These are phyloP conservation scores for Prionailurus bengalensis DNA, from an alignment of 2,113 vertebrate species.

Conservation along the genomic window DNA sequence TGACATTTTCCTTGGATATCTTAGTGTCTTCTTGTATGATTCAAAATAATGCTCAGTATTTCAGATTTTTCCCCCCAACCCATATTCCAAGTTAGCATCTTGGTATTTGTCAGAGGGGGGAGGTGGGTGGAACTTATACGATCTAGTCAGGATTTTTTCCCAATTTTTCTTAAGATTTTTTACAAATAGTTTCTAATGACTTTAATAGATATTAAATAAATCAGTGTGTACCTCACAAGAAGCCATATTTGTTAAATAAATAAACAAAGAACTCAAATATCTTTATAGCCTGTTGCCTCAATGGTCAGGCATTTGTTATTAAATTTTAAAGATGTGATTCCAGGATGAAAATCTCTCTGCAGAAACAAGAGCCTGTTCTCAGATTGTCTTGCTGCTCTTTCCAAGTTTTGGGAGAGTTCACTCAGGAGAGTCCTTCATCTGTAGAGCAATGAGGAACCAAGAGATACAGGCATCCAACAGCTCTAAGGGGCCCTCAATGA, in stretches of 20 bases:
- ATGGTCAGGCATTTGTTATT: background rate
- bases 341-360: background rate
- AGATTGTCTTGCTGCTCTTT: background rate
- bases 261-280: background rate
- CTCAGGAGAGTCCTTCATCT: background rate
- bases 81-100: background rate
- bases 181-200: background rate
- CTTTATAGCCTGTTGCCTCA: background rate
- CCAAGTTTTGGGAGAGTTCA: background rate
- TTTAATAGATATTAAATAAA: background rate
- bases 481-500: background rate
- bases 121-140: background rate
- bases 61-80: background rate
- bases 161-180: background rate
- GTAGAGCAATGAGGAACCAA: background rate
- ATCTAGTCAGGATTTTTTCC: background rate
- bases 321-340: background rate
- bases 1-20: background rate
- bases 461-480: background rate
- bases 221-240: background rate
- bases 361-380: slow-evolving; percentile 16
- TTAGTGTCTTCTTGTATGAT: background rate
- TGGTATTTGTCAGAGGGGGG: background rate
- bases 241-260: background rate
- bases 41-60: background rate